Evolutionary conservation across 2,888 invertebrate species (phyloP), one percentile per base, ranked within the genome.

Genomic region (Tanypteryx hageni): DNA sequence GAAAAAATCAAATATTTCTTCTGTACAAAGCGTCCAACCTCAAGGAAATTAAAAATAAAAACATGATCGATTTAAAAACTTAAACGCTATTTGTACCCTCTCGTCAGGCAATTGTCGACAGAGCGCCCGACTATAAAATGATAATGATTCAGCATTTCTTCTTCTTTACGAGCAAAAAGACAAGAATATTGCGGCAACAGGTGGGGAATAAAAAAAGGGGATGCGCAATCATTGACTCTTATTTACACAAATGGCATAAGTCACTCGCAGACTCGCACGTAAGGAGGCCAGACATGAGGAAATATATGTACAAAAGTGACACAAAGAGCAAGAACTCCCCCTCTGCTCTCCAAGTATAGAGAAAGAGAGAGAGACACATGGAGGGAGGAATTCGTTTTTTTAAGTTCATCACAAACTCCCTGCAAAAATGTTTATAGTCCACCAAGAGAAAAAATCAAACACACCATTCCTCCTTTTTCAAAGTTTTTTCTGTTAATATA

Each of bases 71-170:
- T 76, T 44, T 76, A 89, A 89, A 89, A 89, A 89, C 89, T 89
- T 89, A 89, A 89, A 89, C 64, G 31, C 89, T 89, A 89, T 89
- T 89, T 89, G 89, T 89, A 89, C 89, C 89, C 68, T 89, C 64
- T 64, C 64, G 89, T 89, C 89, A 64, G 89, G 89, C 89, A 64
- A 64, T 64, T 61, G 89, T 86, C 16, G 14, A 16, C n/a, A 68
- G 76, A 76, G 11, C 76, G 76, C 76, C 76, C 22, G 76, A 76
- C 76, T 22, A 22, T 76, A 14, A 18, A 27, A 27, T 27, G 22
- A 76, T 76, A 76, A 64, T 44, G 89, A 89, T 64, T 31, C 89
- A 89, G 89, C 64, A 89, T 89, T 22, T 68, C 22, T 68, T 68
- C 64, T 22, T 68, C 18, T 68, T 68, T 22, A 86, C 64, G 64